phyloP scores from a whole-genome alignment of 2,797 vertebrate species.

The Myotis planiceps region DNA sequence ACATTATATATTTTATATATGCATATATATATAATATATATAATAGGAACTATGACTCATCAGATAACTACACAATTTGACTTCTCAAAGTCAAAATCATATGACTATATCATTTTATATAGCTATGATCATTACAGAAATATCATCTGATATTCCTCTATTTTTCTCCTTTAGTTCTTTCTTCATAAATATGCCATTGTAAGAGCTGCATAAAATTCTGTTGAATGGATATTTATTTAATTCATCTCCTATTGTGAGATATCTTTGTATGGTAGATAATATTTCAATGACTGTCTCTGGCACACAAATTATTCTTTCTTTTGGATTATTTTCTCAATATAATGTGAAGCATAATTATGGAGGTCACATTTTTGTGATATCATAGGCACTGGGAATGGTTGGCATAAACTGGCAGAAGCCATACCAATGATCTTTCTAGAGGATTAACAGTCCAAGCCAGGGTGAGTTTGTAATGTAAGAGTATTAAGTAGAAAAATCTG shows the following conservation, averaged over 20 bases:
- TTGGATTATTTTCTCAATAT: constrained; percentile 5
- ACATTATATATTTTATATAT: neutral
- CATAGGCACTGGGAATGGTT: neutral
- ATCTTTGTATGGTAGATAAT: neutral
- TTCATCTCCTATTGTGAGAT: constrained; percentile 31
- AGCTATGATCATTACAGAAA: constrained; percentile 48
- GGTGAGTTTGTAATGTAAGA: neutral
- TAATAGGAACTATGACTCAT: neutral
- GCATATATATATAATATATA: neutral
- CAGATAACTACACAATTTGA: neutral
- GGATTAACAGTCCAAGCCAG: neutral
- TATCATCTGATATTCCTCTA: neutral
- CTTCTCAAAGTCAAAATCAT: neutral
- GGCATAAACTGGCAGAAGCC: neutral
- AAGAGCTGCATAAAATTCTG: constrained; percentile 17
- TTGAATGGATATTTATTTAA: constrained; percentile 34
- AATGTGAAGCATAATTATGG: neutral
- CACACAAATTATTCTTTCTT: constrained; percentile 8
- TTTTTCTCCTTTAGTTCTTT: neutral
- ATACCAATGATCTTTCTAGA: neutral
- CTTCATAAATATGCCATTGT: constrained; percentile 37
- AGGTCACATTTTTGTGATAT: neutral
- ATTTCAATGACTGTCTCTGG: neutral
- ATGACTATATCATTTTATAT: neutral
- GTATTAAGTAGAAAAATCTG: neutral